These are phyloP conservation scores for Portunus trituberculatus DNA, from an alignment of 1,140 invertebrate genomes.

Conservation along the genomic window DNA sequence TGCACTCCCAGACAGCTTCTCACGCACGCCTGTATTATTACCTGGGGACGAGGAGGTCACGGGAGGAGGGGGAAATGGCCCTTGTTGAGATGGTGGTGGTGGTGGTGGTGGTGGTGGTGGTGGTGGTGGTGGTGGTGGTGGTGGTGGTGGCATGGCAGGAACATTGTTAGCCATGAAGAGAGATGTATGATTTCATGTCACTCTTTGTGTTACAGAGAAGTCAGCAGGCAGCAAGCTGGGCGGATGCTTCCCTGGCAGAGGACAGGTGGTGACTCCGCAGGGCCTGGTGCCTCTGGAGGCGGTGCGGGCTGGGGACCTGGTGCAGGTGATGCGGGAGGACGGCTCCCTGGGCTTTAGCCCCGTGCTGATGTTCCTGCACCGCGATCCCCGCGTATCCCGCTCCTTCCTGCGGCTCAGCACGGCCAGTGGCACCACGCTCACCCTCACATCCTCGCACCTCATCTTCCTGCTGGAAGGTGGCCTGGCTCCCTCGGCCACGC, in stretches of 20 bases:
- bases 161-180: no score
- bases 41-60: no score
- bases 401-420: constrained; percentile 88
- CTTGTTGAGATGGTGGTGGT: no score
- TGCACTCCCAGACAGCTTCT: no score
- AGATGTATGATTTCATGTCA: neutral
- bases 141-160: no score
- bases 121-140: no score
- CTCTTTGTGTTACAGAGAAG: constrained; percentile 88
- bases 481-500: constrained; percentile 13
- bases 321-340: constrained; percentile 87
- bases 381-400: constrained; percentile 85
- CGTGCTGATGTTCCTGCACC: constrained; percentile 94
- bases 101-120: no score
- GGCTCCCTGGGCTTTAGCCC: constrained; percentile 89
- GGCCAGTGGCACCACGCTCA: constrained; percentile 86
- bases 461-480: constrained; percentile 80
- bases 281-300: constrained; percentile 83
- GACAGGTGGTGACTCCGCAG: constrained; percentile 84
- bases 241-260: constrained; percentile 88
- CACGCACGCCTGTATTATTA: no score
- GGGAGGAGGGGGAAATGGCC: no score
- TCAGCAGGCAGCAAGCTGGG: constrained; percentile 90
- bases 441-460: constrained; percentile 92
- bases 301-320: constrained; percentile 88